Percentiles rank a stretch among this genome's conserved stretches.
Conservation (phyloP, 2,888 invertebrate species). For the Heliothis peltigera region DNA sequence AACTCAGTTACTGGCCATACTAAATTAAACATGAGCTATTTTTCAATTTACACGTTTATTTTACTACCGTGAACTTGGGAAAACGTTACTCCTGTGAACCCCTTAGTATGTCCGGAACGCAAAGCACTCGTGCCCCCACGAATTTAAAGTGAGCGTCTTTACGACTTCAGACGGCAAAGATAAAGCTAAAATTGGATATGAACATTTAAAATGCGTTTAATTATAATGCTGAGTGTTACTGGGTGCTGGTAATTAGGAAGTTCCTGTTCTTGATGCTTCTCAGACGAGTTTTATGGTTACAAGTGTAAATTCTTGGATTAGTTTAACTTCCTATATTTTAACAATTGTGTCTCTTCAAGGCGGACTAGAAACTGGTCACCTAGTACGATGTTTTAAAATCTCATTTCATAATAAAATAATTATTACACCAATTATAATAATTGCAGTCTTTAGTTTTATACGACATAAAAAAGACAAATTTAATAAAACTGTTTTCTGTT, state of each 20-base stretch:
- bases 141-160: constrained; percentile 53
- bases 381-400: too few species aligned
- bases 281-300: constrained; percentile 7
- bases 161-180: constrained; percentile 38
- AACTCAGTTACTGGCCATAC: neutral
- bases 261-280: constrained; percentile 23
- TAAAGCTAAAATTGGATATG: constrained; percentile 42
- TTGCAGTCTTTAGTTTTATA: too few species aligned
- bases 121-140: constrained; percentile 27
- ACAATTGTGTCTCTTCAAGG: too few species aligned
- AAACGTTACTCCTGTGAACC: constrained; percentile 43
- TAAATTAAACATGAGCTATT: constrained; percentile 18
- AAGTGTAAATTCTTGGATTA: constrained; percentile 7
- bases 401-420: too few species aligned
- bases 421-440: too few species aligned
- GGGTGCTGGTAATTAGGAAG: constrained; percentile 42
- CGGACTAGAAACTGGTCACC: too few species aligned
- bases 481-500: neutral
- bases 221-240: constrained; percentile 41
- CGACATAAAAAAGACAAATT: neutral
- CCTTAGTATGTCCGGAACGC: constrained; percentile 37
- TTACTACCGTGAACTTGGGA: constrained; percentile 32
- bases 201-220: constrained; percentile 44
- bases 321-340: neutral
- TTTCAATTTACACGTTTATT: constrained; percentile 46